Evolutionary conservation across 2,113 vertebrate genomes (phyloP).

Genomic region (Echinops telfairi): DNA sequence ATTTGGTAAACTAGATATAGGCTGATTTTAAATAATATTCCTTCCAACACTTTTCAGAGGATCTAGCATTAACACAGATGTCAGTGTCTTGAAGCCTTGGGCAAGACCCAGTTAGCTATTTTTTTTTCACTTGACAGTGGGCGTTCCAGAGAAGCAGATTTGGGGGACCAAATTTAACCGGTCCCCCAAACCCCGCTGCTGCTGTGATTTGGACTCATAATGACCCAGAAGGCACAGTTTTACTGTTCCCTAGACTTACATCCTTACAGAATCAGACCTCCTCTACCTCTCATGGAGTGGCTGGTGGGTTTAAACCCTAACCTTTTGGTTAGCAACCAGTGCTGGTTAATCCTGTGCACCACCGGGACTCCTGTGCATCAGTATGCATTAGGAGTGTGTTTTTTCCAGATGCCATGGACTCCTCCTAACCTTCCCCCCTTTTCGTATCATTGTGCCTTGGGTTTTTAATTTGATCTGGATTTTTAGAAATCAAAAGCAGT

Average conservation of each 20-base stretch:
- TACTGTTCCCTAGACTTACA: no score
- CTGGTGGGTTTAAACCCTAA: no score
- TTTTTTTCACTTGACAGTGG: not conserved
- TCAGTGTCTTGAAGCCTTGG: not conserved
- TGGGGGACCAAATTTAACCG: conserved; percentile 36
- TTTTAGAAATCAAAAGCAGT: not conserved
- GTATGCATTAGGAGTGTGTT: not conserved
- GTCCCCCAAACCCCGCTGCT: no score
- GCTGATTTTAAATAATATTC: conserved; percentile 19
- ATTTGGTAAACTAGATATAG: conserved; percentile 21
- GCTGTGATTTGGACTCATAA: no score
- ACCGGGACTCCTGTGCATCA: not conserved
- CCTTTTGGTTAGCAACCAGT: no score
- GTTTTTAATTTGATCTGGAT: conserved; percentile 35
- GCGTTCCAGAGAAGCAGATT: not conserved
- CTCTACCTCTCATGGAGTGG: no score
- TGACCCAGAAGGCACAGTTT: no score
- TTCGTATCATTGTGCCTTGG: not conserved
- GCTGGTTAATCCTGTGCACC: no score
- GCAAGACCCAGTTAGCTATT: not conserved
- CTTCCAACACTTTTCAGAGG: not conserved
- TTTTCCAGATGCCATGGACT: not conserved
- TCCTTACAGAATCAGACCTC: no score
- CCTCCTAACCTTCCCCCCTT: not conserved
- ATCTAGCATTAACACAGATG: not conserved